phyloP scores from a whole-genome alignment of 2,113 vertebrate species.

The Rhipidura dahli region DNA sequence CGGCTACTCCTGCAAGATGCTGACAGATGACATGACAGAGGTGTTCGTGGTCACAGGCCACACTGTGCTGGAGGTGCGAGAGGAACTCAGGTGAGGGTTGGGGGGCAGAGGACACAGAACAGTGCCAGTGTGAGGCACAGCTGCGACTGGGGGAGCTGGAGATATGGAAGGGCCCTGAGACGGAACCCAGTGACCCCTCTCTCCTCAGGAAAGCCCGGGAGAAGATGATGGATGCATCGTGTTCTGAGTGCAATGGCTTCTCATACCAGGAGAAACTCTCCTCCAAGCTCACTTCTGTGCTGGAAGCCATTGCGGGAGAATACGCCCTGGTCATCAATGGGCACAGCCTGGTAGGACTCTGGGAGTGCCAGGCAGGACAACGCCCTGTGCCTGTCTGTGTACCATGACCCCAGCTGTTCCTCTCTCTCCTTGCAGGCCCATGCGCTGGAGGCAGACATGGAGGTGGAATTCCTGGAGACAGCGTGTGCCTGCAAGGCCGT shows the following conservation, averaged over 20 bases:
- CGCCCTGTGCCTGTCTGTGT: rapidly evolving
- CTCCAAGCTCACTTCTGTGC: constrained; percentile 71
- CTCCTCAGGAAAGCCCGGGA: constrained; percentile 82
- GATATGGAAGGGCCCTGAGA: not conserved
- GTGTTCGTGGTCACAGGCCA: constrained; percentile 88
- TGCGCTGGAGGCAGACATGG: constrained; percentile 92
- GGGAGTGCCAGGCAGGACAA: not conserved
- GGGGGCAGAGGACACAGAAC: rapidly evolving
- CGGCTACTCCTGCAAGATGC: constrained; percentile 95
- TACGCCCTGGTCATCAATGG: constrained; percentile 90
- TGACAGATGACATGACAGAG: constrained; percentile 89
- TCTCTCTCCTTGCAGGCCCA: constrained; percentile 78
- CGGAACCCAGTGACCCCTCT: rapidly evolving
- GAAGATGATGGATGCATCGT: constrained; percentile 80
- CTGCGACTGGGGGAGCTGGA: rapidly evolving
- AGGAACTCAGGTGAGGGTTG: constrained; percentile 84
- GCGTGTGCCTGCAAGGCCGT: constrained; percentile 89
- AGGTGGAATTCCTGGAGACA: constrained; percentile 87
- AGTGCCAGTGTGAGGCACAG: not conserved
- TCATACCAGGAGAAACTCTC: constrained; percentile 67
- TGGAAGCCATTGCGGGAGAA: constrained; percentile 87
- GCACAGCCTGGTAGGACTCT: constrained; percentile 87
- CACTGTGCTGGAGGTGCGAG: constrained; percentile 89
- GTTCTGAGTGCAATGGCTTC: constrained; percentile 74
- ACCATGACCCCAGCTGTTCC: not conserved